Evolutionary conservation across 2,113 vertebrate species (phyloP).

Genomic region (Phycodurus eques): DNA sequence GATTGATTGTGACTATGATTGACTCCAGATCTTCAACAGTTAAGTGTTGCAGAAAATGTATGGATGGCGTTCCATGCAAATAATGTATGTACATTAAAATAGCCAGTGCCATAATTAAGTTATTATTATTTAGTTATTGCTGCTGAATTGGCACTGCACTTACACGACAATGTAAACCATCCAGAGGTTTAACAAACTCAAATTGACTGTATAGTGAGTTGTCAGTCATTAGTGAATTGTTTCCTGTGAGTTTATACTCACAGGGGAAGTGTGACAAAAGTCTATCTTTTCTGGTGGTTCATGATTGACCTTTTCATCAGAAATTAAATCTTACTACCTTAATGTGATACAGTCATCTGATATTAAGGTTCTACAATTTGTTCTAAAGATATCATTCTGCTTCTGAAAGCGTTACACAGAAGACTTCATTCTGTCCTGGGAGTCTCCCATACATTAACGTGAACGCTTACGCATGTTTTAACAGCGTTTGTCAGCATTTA

Average conservation of each 20-base stretch:
- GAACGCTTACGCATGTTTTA: not conserved
- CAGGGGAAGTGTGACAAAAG: not conserved
- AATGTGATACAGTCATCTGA: too few species aligned
- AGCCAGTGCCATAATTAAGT: too few species aligned
- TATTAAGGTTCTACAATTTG: not conserved
- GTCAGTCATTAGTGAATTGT: not conserved
- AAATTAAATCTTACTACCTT: not conserved
- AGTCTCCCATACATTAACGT: constrained; percentile 6
- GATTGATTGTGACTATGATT: too few species aligned
- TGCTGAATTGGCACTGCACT: not conserved
- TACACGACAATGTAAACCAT: too few species aligned
- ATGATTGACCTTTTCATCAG: not conserved
- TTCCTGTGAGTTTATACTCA: not conserved
- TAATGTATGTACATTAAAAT: too few species aligned
- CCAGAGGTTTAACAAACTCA: not conserved
- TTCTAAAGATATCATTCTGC: constrained; percentile 4
- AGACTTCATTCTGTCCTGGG: constrained; percentile 18
- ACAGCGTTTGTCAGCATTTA: not conserved
- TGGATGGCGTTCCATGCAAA: too few species aligned
- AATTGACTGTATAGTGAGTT: not conserved
- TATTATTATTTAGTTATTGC: not conserved
- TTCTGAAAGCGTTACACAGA: not conserved
- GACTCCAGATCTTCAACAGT: too few species aligned
- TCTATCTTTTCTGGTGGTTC: not conserved
- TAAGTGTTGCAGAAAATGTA: too few species aligned